phyloP scores from a whole-genome alignment of 2,888 invertebrate species.

The Gymnocheta viridis region DNA sequence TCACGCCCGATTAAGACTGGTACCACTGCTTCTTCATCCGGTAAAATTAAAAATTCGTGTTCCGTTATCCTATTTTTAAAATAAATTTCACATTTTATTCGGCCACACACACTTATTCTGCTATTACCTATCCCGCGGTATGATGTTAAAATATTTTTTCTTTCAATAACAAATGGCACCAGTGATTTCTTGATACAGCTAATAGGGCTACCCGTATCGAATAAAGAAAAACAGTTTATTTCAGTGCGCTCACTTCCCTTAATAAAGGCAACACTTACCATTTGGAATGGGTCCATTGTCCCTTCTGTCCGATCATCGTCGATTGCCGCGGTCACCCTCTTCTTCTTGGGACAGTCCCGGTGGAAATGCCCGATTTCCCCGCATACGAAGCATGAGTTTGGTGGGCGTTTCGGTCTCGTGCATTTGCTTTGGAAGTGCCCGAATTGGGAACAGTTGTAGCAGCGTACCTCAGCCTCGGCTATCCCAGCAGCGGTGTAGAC shows the following conservation, averaged over 20 bases:
- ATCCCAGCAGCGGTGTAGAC: background rate
- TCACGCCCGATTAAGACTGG: conserved; percentile 26
- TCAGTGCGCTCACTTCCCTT: no score
- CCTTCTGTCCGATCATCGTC: no score
- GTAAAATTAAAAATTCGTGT: conserved; percentile 20
- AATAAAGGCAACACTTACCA: conserved; percentile 35
- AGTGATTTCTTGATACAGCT: conserved; percentile 22
- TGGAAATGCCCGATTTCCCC: conserved; percentile 33
- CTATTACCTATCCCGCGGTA: conserved; percentile 20
- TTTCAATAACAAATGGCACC: conserved; percentile 48
- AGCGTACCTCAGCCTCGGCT: background rate
- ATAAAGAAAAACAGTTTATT: conserved; percentile 23
- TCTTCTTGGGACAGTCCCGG: no score
- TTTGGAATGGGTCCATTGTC: conserved; percentile 5
- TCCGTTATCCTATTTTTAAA: no score
- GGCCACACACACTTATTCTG: no score
- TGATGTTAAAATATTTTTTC: background rate
- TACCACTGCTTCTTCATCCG: conserved; percentile 9
- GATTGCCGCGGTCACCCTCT: background rate
- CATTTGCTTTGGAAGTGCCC: conserved; percentile 46
- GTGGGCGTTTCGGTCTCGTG: conserved; percentile 40
- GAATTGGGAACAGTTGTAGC: conserved; percentile 39
- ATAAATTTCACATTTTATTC: no score
- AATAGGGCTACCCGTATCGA: conserved; percentile 35
- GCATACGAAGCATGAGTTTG: conserved; percentile 40